phyloP scores from a whole-genome alignment of 1,140 invertebrate species.

The Leguminivora glycinivorella region DNA sequence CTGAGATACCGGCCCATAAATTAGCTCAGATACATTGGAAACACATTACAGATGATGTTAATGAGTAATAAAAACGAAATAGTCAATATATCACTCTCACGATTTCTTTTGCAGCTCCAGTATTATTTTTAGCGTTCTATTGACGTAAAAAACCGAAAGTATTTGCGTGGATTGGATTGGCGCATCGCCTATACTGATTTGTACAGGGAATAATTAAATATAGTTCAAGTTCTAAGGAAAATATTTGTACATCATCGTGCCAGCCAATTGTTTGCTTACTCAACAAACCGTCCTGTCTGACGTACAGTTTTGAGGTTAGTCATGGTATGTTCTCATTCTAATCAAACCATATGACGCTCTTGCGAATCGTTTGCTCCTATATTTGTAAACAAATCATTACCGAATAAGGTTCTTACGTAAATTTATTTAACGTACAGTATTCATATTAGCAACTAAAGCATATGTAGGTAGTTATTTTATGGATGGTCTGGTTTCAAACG shows the following conservation, averaged over 20 bases:
- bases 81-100: neutral
- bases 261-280: neutral
- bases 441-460: no score
- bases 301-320: slow-evolving; percentile 2
- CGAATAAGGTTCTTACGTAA: neutral
- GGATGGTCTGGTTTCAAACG: no score
- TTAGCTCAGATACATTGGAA: neutral
- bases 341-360: neutral
- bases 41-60: neutral
- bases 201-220: neutral
- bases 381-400: neutral
- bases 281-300: slow-evolving; percentile 13
- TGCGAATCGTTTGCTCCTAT: neutral
- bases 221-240: slow-evolving; percentile 3
- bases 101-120: neutral
- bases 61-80: neutral
- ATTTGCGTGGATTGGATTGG: neutral
- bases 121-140: neutral
- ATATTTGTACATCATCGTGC: neutral
- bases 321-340: neutral
- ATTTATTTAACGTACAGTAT: no score
- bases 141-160: neutral
- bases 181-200: neutral
- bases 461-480: no score
- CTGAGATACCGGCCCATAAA: slow-evolving; percentile 10